These are phyloP conservation scores for Pristionchus arcanus DNA, from an alignment of 2,888 invertebrate species.

Conservation along the genomic window DNA sequence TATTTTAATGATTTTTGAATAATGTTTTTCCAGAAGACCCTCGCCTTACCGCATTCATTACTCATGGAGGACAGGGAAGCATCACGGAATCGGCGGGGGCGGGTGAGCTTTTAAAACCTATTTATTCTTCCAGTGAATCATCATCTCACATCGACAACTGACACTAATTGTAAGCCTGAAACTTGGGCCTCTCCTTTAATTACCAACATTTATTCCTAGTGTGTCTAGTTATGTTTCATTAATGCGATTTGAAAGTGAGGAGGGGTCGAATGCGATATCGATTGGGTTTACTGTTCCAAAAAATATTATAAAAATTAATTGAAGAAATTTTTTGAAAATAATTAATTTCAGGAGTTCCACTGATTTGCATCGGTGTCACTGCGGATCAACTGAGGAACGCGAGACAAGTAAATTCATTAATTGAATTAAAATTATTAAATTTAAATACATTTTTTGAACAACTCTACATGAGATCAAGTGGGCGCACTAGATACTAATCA, in stretches of 20 bases:
- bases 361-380: conserved; percentile 80
- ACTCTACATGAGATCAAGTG: too few relatives aligned
- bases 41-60: conserved; percentile 49
- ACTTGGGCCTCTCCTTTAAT: too few relatives aligned
- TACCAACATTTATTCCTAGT: too few relatives aligned
- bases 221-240: not conserved
- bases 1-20: too few relatives aligned
- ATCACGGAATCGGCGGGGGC: conserved; percentile 24
- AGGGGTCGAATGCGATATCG: too few relatives aligned
- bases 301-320: too few relatives aligned
- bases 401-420: conserved; percentile 69
- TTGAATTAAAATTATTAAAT: not conserved
- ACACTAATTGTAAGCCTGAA: too few relatives aligned
- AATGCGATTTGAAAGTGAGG: not conserved
- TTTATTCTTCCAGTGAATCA: too few relatives aligned
- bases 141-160: too few relatives aligned
- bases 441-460: too few relatives aligned
- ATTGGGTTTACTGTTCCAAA: not conserved
- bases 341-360: conserved; percentile 78
- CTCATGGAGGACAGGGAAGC: conserved; percentile 51
- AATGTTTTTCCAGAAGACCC: conserved; percentile 31
- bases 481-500: too few relatives aligned
- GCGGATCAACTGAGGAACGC: conserved; percentile 80
- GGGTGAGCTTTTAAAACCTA: not conserved
- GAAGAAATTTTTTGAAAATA: too few relatives aligned